A percentile compares a stretch with the other conserved stretches of the same genome.
Conservation (phyloP, 2,113 vertebrate species). For the Sakesphorus luctuosus region DNA sequence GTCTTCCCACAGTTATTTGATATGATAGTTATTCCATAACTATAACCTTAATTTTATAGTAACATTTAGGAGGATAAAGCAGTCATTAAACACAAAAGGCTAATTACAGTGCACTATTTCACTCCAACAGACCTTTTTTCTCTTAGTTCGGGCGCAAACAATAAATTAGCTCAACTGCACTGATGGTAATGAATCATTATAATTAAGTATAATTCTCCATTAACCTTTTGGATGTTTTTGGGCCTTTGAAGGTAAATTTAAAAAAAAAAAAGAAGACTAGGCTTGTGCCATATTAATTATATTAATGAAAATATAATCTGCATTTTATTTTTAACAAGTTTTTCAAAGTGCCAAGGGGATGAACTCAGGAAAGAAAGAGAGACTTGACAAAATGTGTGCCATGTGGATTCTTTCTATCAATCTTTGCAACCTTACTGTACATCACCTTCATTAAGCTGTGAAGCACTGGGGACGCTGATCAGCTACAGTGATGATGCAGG, state of each 20-base stretch:
- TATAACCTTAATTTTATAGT: slow-evolving; percentile 59
- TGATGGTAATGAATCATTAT: slow-evolving; percentile 79
- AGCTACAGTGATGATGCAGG: slow-evolving; percentile 60
- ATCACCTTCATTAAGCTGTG: slow-evolving; percentile 78
- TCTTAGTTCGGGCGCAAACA: slow-evolving; percentile 72
- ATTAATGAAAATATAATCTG: slow-evolving; percentile 71
- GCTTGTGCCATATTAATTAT: slow-evolving; percentile 68
- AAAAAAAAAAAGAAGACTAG: slow-evolving; percentile 41
- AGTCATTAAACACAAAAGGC: slow-evolving; percentile 75
- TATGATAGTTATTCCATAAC: slow-evolving; percentile 56
- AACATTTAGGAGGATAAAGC: slow-evolving; percentile 70
- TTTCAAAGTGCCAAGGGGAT: slow-evolving; percentile 14
- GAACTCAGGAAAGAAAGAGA: slow-evolving; percentile 5
- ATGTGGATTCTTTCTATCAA: slow-evolving; percentile 65
- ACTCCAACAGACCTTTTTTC: slow-evolving; percentile 69
- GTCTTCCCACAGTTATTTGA: slow-evolving; percentile 42
- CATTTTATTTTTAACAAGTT: slow-evolving; percentile 68
- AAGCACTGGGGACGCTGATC: slow-evolving; percentile 64
- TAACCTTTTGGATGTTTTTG: slow-evolving; percentile 76
- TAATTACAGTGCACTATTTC: slow-evolving; percentile 74
- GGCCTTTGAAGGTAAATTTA: slow-evolving; percentile 69
- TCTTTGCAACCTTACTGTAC: slow-evolving; percentile 68
- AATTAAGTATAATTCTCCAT: slow-evolving; percentile 82
- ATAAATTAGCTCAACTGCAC: slow-evolving; percentile 80
- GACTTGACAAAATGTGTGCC: slow-evolving; percentile 43